Evolutionary conservation across 2,113 vertebrate species (phyloP).

Genomic region (Corynorhinus townsendii): DNA sequence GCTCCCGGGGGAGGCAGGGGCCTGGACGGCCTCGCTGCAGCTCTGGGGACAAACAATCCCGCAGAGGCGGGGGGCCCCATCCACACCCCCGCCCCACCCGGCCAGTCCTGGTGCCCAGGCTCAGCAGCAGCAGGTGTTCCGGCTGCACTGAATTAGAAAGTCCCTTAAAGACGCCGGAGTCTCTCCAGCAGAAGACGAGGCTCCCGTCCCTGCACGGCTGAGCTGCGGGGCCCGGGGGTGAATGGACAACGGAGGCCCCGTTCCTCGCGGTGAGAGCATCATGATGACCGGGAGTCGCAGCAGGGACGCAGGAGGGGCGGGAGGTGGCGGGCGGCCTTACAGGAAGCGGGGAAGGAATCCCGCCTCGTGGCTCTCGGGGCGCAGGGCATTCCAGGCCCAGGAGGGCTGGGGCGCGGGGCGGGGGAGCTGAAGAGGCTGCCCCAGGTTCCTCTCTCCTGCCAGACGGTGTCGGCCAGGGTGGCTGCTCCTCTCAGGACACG

Average conservation of each 20-base stretch:
- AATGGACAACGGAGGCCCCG: no score
- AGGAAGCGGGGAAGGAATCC: background rate
- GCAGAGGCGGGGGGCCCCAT: background rate
- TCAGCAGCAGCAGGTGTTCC: background rate
- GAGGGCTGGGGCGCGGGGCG: background rate
- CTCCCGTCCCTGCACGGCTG: background rate
- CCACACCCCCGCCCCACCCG: background rate
- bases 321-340: accelerated
- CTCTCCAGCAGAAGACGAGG: background rate
- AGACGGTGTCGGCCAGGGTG: no score
- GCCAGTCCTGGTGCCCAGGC: background rate
- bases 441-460: no score
- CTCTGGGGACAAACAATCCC: background rate
- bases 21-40: background rate
- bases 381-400: background rate
- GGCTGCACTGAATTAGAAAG: conserved; percentile 7
- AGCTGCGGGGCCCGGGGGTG: background rate
- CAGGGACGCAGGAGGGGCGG: accelerated
- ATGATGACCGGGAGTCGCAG: no score
- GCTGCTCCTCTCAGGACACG: no score
- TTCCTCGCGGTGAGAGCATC: no score
- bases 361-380: accelerated
- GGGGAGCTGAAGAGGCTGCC: no score
- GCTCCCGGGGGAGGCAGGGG: background rate
- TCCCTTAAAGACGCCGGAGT: background rate